Evolutionary conservation across 2,888 invertebrate genomes (phyloP), one percentile per base, ranked within the genome.

Genomic region (Drosophila austrosaltans): DNA sequence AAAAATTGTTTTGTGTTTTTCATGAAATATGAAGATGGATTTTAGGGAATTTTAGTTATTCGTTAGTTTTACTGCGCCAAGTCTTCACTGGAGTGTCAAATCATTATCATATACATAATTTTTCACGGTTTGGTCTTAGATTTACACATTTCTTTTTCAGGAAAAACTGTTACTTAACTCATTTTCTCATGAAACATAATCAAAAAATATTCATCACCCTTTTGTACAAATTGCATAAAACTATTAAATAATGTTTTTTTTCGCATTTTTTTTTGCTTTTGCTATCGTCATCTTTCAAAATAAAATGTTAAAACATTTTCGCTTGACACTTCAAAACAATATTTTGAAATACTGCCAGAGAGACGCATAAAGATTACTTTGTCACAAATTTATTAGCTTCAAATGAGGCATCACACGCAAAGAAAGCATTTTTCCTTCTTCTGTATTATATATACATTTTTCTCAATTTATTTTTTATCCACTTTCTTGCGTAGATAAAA

Each of bases 401-500:
- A 53, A 3, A 72, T 61, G 10, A 30, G 53, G 58, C 63, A 71
- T 63, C 48, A 48, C 48, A 48, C 48, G 62, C 48, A 62, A 56
- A 63, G 48, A 59, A 60, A 77, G 63, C 60, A 56, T 59, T 57
- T 53, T 39, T 66, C 10, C 12, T 25, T 20, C 1, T 48, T 8
- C n/a, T 22, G 22, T 48, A 48, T 56, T n/a, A 54, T 70, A 70
- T 58, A 22, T 61, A 53, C 59, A 58, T 72, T 61, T 58, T 57
- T 58, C 12, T 36, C 25, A 78, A 71, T 70, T 68, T 82, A 82
- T 82, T 82, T 82, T 64, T 83, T 81, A 68, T 77, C 79, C 60
- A 44, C 32, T 54, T 79, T 66, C 53, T 79, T 69, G 76, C 79
- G 73, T 63, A 86, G 73, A 86, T 79, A 83, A 81, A 86, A 79